Conservation (phyloP, 2,888 invertebrate genomes). For the Crioceris asparagi region DNA sequence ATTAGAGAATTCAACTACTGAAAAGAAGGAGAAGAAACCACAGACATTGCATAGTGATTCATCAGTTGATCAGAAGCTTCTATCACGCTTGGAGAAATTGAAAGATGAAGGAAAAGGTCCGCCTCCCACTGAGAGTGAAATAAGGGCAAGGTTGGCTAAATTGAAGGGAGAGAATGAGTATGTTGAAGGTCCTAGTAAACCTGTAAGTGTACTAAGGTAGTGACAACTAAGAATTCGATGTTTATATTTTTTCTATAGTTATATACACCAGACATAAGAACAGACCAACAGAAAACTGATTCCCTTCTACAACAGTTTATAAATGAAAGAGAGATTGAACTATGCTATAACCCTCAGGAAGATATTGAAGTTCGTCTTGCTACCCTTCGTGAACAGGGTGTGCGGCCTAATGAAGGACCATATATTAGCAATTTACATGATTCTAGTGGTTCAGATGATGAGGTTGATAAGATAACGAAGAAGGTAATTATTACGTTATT, state of each 20-base stretch:
- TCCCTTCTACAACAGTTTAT: slow-evolving; percentile 50
- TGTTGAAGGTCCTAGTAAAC: slow-evolving; percentile 32
- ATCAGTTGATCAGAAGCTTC: slow-evolving; percentile 48
- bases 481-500: too few species aligned
- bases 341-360: slow-evolving; percentile 39
- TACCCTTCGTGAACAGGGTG: slow-evolving; percentile 40
- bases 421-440: slow-evolving; percentile 34
- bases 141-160: slow-evolving; percentile 52
- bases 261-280: slow-evolving; percentile 46
- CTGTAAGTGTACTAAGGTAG: neutral
- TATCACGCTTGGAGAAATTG: slow-evolving; percentile 55
- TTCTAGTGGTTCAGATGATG: slow-evolving; percentile 12
- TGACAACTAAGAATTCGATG: neutral
- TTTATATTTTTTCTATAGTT: slow-evolving; percentile 29
- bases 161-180: slow-evolving; percentile 49
- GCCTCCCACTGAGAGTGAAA: slow-evolving; percentile 51
- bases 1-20: too few species aligned
- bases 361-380: slow-evolving; percentile 46
- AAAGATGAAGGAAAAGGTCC: slow-evolving; percentile 44
- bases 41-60: neutral
- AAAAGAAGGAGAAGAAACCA: too few species aligned
- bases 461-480: slow-evolving; percentile 35
- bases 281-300: slow-evolving; percentile 60
- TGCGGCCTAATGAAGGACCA: slow-evolving; percentile 32
- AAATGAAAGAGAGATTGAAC: slow-evolving; percentile 39